These are phyloP conservation scores for Eueides isabella DNA, from an alignment of 1,140 invertebrate genomes.

Conservation along the genomic window DNA sequence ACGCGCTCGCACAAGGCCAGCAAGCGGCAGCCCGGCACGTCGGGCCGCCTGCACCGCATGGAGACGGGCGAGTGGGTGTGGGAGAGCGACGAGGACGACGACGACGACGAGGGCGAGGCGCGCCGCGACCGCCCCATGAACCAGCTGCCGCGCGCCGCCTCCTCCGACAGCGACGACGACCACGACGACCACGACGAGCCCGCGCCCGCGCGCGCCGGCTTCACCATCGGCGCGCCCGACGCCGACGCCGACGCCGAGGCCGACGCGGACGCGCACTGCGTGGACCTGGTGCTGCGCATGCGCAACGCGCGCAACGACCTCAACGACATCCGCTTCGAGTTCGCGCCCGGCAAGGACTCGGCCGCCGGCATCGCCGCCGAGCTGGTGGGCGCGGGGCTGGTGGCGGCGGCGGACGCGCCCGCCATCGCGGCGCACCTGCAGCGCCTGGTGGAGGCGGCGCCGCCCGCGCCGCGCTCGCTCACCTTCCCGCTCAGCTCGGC, in stretches of 20 bases:
- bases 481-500: constrained; percentile 92
- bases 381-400: constrained; percentile 96
- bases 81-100: constrained; percentile 91
- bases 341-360: constrained; percentile 96
- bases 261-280: constrained; percentile 58
- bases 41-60: constrained; percentile 95
- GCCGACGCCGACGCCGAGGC: constrained; percentile 50
- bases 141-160: constrained; percentile 81
- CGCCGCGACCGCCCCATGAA: constrained; percentile 83
- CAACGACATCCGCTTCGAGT: constrained; percentile 99
- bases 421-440: constrained; percentile 96
- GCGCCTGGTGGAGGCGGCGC: constrained; percentile 86
- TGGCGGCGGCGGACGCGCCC: constrained; percentile 94
- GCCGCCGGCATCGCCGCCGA: constrained; percentile 98
- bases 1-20: constrained; percentile 94
- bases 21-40: constrained; percentile 93
- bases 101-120: constrained; percentile 70
- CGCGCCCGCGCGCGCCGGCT: constrained; percentile 53
- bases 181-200: constrained; percentile 46
- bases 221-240: constrained; percentile 67
- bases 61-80: constrained; percentile 99
- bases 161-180: constrained; percentile 83
- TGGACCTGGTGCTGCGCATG: constrained; percentile 74
- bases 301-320: constrained; percentile 94
- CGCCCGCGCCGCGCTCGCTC: constrained; percentile 82